A percentile compares a stretch with the other conserved stretches of the same genome.
Evolutionary conservation across 2,113 vertebrate genomes (phyloP).

Genomic region (Nesogale talazaci): DNA sequence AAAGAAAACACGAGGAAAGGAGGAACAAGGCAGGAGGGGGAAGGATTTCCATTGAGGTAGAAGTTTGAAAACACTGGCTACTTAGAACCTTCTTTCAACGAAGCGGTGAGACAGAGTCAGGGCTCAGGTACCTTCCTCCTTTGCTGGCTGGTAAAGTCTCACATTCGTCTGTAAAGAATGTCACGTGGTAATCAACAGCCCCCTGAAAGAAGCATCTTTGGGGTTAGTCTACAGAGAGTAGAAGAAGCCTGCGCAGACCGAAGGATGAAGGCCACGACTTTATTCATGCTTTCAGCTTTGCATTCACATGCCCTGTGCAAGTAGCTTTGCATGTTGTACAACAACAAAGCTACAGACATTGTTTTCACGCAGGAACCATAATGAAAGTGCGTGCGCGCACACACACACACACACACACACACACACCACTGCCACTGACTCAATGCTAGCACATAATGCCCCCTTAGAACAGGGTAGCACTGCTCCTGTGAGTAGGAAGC

Average conservation of each 20-base stretch:
- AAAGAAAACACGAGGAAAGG: background rate
- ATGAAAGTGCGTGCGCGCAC: background rate
- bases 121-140: background rate
- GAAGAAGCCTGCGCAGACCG: background rate
- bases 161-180: background rate
- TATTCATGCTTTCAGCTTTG: constrained; percentile 34
- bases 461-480: too few relatives aligned
- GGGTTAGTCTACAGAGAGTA: background rate
- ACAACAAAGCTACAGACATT: constrained; percentile 19
- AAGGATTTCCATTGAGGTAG: background rate
- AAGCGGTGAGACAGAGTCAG: background rate
- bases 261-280: constrained; percentile 14
- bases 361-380: constrained; percentile 57
- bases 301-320: background rate
- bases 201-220: background rate
- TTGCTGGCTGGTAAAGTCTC: background rate
- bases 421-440: background rate
- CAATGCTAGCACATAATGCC: too few relatives aligned
- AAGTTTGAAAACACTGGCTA: background rate
- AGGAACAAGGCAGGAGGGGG: background rate
- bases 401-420: background rate
- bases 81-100: background rate
- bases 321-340: constrained; percentile 37
- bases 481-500: too few relatives aligned
- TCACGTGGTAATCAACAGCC: background rate